A percentile compares a stretch with the other conserved stretches of the same genome.
phyloP scores from a whole-genome alignment of 2,888 invertebrate species.

The Rhingia campestris region DNA sequence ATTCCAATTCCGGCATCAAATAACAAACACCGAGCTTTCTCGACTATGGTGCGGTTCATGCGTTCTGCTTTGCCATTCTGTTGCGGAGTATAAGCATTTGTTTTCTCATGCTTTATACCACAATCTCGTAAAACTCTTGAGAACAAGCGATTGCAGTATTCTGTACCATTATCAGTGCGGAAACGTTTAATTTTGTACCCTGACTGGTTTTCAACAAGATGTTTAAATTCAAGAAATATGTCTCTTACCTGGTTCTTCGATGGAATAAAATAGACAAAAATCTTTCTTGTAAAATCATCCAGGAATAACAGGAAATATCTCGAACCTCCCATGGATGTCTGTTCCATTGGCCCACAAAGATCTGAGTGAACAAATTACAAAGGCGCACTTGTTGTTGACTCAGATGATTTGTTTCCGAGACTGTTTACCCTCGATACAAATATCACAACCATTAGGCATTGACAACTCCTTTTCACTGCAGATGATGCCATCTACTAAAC shows the following conservation, averaged over 20 bases:
- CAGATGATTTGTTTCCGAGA: not conserved
- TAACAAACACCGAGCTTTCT: no score
- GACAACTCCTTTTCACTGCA: not conserved
- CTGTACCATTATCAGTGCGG: no score
- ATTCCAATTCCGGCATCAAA: constrained; percentile 7
- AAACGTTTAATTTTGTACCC: no score
- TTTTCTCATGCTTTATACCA: constrained; percentile 7
- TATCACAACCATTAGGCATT: not conserved
- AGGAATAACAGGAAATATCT: not conserved
- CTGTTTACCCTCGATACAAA: constrained; percentile 1
- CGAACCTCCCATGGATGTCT: not conserved
- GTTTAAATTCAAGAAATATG: no score
- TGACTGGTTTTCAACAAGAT: no score
- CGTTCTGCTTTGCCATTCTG: constrained; percentile 74
- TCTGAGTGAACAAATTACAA: constrained; percentile 10
- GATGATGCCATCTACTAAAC: no score
- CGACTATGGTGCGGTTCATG: no score
- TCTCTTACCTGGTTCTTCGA: not conserved
- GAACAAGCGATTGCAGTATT: no score
- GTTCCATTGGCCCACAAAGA: no score
- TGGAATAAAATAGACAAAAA: not conserved
- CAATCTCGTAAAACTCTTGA: no score
- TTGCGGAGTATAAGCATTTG: constrained; percentile 66
- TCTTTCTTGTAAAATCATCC: constrained; percentile 7
- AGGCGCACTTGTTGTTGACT: not conserved